Base-by-base conservation (phyloP, 2,113 vertebrate genomes). In the Elachura formosa region DNA sequence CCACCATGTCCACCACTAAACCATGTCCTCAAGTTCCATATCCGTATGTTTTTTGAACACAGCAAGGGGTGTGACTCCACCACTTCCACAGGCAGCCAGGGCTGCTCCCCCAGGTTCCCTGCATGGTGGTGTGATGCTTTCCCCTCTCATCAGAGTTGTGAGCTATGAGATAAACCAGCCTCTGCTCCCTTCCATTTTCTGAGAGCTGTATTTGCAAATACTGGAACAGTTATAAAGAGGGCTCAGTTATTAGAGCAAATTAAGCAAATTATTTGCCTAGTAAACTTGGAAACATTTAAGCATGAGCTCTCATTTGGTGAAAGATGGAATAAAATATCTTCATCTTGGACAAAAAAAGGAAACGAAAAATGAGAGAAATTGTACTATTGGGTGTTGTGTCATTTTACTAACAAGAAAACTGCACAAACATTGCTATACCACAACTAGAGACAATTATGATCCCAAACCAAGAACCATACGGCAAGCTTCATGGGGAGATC, bases 111-210 rank as follows among this genome's bases (percentile, higher is more conserved):
- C 9, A 24, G 12, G 29, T 1, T 8, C 33, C 8, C 34, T 26
- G 43, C 25, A 15, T 0, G 9, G 11, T 16, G 34, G 18, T 2
- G 25, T 1, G 41, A 72, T 19, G 36, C 34, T 66, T 33, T 48
- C 33, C 52, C 34, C 46, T 51, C 59, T 38, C 28, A 8, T 1
- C 4, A 69, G 18, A 58, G 55, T 10, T 31, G 2, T 11, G 23
- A 19, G 43, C 46, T 24, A 19, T 34, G 45, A 31, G 75, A 33
- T 28, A 29, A n/a, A 83, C 24, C 26, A 48, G 38, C 33, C 73
- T 66, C 73, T 17, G 10, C 16, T 54, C 43, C 40, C 20, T n/a
- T 6, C 15, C 25, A 8, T 13, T 64, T 48, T 51, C 7, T 19
- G 48, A 75, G 9, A 84, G 55, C 40, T 59, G 14, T 56, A 51